Percentiles rank a stretch among this genome's conserved stretches.
phyloP scores from a whole-genome alignment of 2,888 invertebrate species.

The Drosophila heteroneura region DNA sequence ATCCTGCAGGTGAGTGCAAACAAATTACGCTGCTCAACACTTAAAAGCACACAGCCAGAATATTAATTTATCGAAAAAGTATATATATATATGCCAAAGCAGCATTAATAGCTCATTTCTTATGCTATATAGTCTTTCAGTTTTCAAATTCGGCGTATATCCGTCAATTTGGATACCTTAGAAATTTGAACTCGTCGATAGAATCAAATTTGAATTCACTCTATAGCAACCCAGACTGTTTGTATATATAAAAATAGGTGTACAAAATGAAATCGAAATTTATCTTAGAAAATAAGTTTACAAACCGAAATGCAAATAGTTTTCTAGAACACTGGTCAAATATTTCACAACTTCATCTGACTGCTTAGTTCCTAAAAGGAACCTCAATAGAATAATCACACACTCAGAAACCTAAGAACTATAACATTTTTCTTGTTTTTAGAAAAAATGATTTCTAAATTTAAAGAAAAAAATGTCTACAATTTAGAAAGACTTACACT shows the following conservation, averaged over 20 bases:
- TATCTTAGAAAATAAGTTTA: not conserved
- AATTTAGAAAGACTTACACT: not conserved
- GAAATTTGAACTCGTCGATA: not conserved
- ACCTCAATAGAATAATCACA: not conserved
- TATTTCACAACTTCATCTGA: not conserved
- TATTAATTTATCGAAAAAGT: not conserved
- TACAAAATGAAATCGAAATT: too few species aligned
- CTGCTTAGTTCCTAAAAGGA: too few species aligned
- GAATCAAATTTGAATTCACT: not conserved
- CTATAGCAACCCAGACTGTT: not conserved
- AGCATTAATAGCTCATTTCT: not conserved
- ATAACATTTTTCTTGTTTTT: not conserved
- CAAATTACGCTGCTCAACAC: not conserved
- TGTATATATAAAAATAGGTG: not conserved
- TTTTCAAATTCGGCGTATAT: not conserved
- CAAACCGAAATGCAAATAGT: not conserved
- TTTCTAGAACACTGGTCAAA: not conserved
- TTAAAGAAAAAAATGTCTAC: rapidly evolving
- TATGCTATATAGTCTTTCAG: not conserved
- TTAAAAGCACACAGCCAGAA: not conserved
- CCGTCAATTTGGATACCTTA: not conserved
- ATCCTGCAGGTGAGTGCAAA: conserved; percentile 84
- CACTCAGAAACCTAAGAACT: not conserved
- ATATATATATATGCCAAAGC: not conserved
- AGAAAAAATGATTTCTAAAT: not conserved